Base-by-base conservation (phyloP, 2,888 invertebrate species). In the Sicus ferrugineus region DNA sequence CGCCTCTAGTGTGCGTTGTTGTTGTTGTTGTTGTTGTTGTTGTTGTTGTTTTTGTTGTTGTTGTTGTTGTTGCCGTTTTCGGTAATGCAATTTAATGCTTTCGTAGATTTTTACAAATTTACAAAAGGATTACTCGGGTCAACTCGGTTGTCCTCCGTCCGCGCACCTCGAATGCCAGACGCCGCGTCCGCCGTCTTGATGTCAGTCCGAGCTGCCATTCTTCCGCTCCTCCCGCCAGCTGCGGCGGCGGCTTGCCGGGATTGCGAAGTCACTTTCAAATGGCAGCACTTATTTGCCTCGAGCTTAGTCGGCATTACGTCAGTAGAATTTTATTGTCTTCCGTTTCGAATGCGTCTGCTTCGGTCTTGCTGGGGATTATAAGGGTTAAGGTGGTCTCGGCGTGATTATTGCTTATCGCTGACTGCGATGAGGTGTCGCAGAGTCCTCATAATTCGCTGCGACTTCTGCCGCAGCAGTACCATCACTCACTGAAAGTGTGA, bases 91-190 rank as follows among this genome's bases (percentile, higher is more conserved):
- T 65, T 70, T 69, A 69, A 67, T 48, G 61, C 54, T 56, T 38
- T 54, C 59, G 59, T 28, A 52, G 19, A 73, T 74, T 75, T 77
- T 75, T 75, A 76, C 74, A 78, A 78, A 78, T 80, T 82, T 84
- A 83, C 81, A 82, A 81, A 83, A 78, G 83, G 84, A 83, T 84
- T 84, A 84, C 79, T 80, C 78, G 79, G 83, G 83, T 82, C 79
- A 75, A 59, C 48, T 31, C 62, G 70, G 48, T 67, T 19, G 28
- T 48, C 26, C 67, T 62, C 28, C 38, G 11, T 38, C 38, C 7
- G 38, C 38, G 38, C 7, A n/a, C n/a, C n/a, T n/a, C n/a, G n/a
- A n/a, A n/a, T n/a, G n/a, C n/a, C 6, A 6, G 23, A 28, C 62
- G 2, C 23, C 23, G 5, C 9, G 21, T 19, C 23, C 23, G n/a